Percentiles rank a stretch among this genome's conserved stretches.
These are phyloP conservation scores for Anthopleura xanthogrammica DNA, from an alignment of 92 coral and sea anemone genomes.

Conservation along the genomic window DNA sequence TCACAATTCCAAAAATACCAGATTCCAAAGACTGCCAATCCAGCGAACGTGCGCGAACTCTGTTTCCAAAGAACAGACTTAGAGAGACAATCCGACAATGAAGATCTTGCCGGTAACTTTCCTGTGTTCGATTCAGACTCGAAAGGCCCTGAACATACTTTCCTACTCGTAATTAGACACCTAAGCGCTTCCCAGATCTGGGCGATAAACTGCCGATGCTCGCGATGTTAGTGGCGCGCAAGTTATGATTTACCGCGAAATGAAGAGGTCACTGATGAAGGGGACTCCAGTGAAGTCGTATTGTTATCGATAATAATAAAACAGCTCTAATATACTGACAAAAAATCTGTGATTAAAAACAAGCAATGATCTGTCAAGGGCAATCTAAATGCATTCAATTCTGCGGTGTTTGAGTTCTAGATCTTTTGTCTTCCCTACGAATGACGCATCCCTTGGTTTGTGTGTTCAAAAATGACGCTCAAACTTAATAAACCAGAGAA, in stretches of 20 bases:
- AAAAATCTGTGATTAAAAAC: background rate
- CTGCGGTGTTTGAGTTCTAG: background rate
- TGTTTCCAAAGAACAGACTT: conserved; percentile 25
- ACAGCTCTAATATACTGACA: background rate
- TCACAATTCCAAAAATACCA: conserved; percentile 17
- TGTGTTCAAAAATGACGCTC: background rate
- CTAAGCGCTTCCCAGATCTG: conserved; percentile 7
- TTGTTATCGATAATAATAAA: conserved; percentile 8
- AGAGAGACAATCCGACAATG: background rate
- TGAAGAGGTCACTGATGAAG: conserved; percentile 31
- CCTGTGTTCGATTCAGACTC: conserved; percentile 10
- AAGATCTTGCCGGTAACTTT: conserved; percentile 14
- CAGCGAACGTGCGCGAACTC: conserved; percentile 2
- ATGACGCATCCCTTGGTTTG: background rate
- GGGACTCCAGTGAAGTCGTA: conserved; percentile 21
- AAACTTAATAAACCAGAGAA: background rate
- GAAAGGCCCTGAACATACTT: conserved; percentile 8
- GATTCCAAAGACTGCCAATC: background rate
- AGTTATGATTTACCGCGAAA: conserved; percentile 1
- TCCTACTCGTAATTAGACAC: conserved; percentile 13
- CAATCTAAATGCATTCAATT: background rate
- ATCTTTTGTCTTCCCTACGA: background rate
- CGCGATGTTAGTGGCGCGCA: background rate
- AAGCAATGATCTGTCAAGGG: background rate
- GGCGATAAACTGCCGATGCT: conserved; percentile 15